Conservation (phyloP, 2,113 vertebrate genomes). For the Pelecanus crispus region DNA sequence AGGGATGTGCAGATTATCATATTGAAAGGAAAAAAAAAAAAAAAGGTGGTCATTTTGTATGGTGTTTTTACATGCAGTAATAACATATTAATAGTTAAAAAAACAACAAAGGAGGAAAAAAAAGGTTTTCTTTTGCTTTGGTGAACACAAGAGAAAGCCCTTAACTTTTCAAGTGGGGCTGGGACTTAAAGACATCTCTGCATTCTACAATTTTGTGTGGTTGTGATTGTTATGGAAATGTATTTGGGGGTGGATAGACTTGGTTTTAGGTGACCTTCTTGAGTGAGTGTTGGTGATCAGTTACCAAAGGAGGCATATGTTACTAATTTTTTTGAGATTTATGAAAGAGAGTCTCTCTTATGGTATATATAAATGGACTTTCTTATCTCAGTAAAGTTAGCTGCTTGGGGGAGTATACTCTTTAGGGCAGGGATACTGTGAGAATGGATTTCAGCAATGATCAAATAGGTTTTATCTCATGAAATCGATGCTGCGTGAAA, state of each 20-base stretch:
- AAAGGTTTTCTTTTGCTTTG: not conserved
- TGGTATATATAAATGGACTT: not conserved
- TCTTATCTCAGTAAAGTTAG: slow-evolving; percentile 11
- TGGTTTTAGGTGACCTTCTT: slow-evolving; percentile 10
- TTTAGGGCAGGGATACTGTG: not conserved
- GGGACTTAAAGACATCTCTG: not conserved
- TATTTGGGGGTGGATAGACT: not conserved
- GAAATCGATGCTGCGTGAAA: not conserved
- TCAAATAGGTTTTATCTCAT: slow-evolving; percentile 26
- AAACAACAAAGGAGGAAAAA: not conserved
- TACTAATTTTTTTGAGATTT: slow-evolving; percentile 21
- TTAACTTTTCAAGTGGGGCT: not conserved
- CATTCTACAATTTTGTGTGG: not conserved
- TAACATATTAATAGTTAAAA: not conserved
- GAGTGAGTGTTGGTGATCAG: not conserved
- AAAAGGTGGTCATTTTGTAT: not conserved
- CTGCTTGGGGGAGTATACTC: not conserved
- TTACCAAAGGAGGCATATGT: not conserved
- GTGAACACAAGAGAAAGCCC: not conserved
- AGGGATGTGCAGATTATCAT: not conserved
- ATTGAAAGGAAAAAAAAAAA: not conserved
- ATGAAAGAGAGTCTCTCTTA: not conserved
- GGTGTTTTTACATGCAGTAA: not conserved
- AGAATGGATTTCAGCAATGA: not conserved
- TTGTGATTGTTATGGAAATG: not conserved